Evolutionary conservation across 1,140 invertebrate genomes (phyloP).

Genomic region (Drosophila micromelanica): DNA sequence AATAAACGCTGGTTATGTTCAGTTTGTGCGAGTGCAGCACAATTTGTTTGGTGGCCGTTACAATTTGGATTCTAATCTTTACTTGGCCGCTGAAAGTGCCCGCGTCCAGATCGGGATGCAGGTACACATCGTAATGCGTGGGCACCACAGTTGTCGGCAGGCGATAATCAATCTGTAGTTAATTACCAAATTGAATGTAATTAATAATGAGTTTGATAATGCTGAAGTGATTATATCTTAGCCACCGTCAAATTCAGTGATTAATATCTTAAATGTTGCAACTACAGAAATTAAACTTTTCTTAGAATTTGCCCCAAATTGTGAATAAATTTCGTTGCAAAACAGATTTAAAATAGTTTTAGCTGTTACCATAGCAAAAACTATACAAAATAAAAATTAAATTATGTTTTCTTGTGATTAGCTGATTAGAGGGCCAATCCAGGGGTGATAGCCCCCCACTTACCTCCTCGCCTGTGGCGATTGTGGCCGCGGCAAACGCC

Average conservation of each 20-base stretch:
- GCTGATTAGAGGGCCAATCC: not conserved
- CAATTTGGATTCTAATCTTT: slow-evolving; percentile 87
- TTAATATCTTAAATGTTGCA: too few relatives aligned
- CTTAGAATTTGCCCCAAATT: too few relatives aligned
- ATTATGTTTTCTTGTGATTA: not conserved
- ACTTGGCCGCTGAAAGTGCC: slow-evolving; percentile 90
- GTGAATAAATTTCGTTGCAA: too few relatives aligned
- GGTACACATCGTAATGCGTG: slow-evolving; percentile 90
- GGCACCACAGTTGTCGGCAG: slow-evolving; percentile 89
- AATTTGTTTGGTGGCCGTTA: slow-evolving; percentile 86
- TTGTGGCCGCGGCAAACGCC: slow-evolving; percentile 82
- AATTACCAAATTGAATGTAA: too few relatives aligned
- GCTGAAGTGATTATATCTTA: too few relatives aligned
- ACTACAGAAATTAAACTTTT: too few relatives aligned
- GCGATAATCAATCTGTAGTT: slow-evolving; percentile 84
- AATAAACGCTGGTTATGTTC: slow-evolving; percentile 54
- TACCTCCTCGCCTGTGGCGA: slow-evolving; percentile 45
- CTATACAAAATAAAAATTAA: too few relatives aligned
- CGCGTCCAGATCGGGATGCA: slow-evolving; percentile 89
- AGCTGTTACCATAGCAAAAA: too few relatives aligned
- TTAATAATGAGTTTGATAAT: too few relatives aligned
- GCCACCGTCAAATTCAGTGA: too few relatives aligned
- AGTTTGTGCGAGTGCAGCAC: slow-evolving; percentile 88
- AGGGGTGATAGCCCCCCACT: not conserved
- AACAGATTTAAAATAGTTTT: too few relatives aligned